Evolutionary conservation across 2,113 vertebrate genomes (phyloP), one percentile per base, ranked within the genome.

Genomic region (Lanius collurio): DNA sequence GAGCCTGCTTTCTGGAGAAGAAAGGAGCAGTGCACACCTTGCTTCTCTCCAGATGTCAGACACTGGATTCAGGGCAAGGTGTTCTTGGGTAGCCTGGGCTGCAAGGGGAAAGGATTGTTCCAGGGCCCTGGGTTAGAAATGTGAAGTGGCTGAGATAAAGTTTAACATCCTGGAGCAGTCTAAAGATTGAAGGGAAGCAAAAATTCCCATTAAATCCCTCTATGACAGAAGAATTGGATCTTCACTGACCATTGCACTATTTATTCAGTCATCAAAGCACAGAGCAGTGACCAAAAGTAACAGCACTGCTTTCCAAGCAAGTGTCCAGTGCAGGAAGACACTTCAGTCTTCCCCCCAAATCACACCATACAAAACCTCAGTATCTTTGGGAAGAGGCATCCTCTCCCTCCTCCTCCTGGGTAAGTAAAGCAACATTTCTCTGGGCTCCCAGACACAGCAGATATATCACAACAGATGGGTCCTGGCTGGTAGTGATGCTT

Each of bases 301-400:
- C 27, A 35, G 5, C 15, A 21, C 53, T 60, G 20, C 44, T 91
- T 85, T 71, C 44, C 78, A 90, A 68, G 35, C 30, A 60, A 42
- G 35, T 33, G 15, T 31, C 60, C 35, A 18, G 8, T 13, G 19
- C 56, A 68, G 1, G 35, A 52, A 68, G 55, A 42, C 16, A 31
- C 27, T 70, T 41, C 11, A 20, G 12, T 15, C 42, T 56, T 49
- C 76, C 69, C 55, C 57, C 56, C 31, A 13, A 28, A 42, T 55
- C 8, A 62, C 31, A 42, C 16, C 35, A 8, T 7, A 75, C 10
- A 10, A 44, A 64, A 80, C 30, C 0, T 0, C 15, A 53, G 2
- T 5, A 9, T 13, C 67, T 62, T 12, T 39, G 35, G 60, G 64
- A 60, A 60, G 33, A 70, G 42, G 39, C 21, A 47, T 11, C 14